Evolutionary conservation across 2,113 vertebrate genomes (phyloP).

Genomic region (Petrocephalus zakoni): DNA sequence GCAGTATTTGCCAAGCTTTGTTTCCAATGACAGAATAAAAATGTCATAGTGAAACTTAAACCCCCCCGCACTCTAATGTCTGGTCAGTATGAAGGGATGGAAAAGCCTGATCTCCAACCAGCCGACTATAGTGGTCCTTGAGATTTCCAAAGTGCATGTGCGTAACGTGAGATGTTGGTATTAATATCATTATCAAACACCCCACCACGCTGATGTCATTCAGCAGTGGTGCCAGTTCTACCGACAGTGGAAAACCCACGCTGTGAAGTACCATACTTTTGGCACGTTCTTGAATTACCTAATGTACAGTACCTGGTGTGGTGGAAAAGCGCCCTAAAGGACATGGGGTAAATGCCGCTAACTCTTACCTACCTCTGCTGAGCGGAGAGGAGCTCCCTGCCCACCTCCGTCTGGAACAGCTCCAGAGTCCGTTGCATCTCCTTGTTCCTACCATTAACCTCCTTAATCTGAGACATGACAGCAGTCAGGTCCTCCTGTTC

Average conservation of each 20-base stretch:
- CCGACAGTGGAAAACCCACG: background rate
- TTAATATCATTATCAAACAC: background rate
- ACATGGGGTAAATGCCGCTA: background rate
- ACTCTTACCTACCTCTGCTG: constrained; percentile 47
- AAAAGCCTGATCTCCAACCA: background rate
- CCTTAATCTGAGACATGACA: constrained; percentile 78
- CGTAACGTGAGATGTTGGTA: background rate
- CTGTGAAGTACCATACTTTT: background rate
- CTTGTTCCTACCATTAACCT: constrained; percentile 78
- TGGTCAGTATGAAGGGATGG: background rate
- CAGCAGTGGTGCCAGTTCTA: background rate
- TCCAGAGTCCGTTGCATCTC: constrained; percentile 82
- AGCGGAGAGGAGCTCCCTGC: constrained; percentile 49
- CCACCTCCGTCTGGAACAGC: constrained; percentile 71
- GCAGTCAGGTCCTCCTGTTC: constrained; percentile 83
- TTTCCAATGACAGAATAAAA: background rate
- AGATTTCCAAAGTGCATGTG: background rate
- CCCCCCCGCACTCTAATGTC: background rate
- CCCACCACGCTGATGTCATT: background rate
- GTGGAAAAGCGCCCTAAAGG: background rate
- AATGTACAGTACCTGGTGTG: background rate
- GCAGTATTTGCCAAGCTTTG: background rate
- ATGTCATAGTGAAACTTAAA: background rate
- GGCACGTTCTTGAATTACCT: background rate
- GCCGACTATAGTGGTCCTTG: background rate